These are phyloP conservation scores for Chelonia mydas DNA, from an alignment of 2,797 vertebrate genomes.

Conservation along the genomic window DNA sequence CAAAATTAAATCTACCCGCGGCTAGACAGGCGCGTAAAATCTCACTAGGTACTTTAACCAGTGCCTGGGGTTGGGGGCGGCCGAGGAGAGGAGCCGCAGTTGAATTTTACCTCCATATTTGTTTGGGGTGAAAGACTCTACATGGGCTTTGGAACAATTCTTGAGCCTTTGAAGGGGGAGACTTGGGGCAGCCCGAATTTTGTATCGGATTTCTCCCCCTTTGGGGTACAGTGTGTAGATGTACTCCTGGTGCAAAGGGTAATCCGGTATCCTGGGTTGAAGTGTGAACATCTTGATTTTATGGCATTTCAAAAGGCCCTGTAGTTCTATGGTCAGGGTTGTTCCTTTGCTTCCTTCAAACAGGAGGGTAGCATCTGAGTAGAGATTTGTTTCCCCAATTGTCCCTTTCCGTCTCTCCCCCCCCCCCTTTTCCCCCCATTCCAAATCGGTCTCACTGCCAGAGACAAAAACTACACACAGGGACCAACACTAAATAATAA, in stretches of 20 bases:
- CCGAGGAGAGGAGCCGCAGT: no score
- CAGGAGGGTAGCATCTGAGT: not conserved
- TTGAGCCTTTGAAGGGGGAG: not conserved
- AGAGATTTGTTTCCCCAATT: not conserved
- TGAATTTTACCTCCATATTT: not conserved
- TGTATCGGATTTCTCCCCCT: not conserved
- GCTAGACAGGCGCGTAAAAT: not conserved
- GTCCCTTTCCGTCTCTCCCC: not conserved
- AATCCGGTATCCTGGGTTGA: not conserved
- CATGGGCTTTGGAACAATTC: not conserved
- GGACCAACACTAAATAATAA: not conserved
- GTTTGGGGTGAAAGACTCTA: not conserved
- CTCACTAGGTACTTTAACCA: not conserved
- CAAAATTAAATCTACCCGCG: not conserved
- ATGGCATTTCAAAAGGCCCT: not conserved
- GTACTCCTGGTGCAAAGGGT: not conserved
- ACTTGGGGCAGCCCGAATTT: not conserved
- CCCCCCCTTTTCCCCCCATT: not conserved
- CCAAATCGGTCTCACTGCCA: not conserved
- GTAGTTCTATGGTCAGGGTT: no score
- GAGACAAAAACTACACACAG: not conserved
- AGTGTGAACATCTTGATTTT: not conserved
- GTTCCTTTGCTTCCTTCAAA: not conserved
- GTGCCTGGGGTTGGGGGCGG: no score
- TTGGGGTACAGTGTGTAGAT: not conserved